Conservation (phyloP, 2,888 invertebrate genomes). For the Helleia helle region DNA sequence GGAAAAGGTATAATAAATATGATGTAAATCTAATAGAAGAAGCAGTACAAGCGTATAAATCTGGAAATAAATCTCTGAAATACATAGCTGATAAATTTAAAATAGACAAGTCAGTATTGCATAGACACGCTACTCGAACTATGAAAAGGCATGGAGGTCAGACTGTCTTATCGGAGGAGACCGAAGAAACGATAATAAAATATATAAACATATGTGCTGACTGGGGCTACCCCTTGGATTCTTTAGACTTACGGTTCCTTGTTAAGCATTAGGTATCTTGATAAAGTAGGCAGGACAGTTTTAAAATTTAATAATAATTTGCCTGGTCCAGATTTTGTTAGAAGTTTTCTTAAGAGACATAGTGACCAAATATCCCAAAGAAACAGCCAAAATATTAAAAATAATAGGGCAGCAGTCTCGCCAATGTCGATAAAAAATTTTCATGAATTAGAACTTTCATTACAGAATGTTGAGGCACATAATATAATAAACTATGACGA, state of each 20-base stretch:
- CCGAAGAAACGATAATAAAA: conserved; percentile 17
- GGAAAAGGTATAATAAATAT: conserved; percentile 13
- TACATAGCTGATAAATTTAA: conserved; percentile 11
- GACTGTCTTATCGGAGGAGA: conserved; percentile 12
- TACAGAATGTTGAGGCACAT: conserved; percentile 11
- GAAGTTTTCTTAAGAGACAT: conserved; percentile 22
- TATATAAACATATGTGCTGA: conserved; percentile 21
- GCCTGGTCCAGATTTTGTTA: conserved; percentile 22
- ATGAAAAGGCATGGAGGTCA: conserved; percentile 20
- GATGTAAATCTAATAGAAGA: conserved; percentile 3
- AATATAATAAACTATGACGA: conserved; percentile 19
- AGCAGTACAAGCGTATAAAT: conserved; percentile 8
- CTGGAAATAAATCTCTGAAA: background rate
- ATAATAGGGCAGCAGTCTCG: conserved; percentile 18
- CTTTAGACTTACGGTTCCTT: conserved; percentile 17
- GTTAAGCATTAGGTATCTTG: conserved; percentile 20
- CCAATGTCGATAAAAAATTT: conserved; percentile 20
- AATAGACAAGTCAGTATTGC: conserved; percentile 13
- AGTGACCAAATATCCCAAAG: conserved; percentile 20
- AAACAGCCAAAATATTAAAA: conserved; percentile 25
- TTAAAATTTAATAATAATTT: conserved; percentile 18
- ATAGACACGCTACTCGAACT: conserved; percentile 11
- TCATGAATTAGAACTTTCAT: conserved; percentile 15
- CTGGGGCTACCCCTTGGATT: conserved; percentile 22
- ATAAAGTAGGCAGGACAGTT: conserved; percentile 12